Conservation (phyloP, 2,113 vertebrate genomes). For the Coturnix japonica region DNA sequence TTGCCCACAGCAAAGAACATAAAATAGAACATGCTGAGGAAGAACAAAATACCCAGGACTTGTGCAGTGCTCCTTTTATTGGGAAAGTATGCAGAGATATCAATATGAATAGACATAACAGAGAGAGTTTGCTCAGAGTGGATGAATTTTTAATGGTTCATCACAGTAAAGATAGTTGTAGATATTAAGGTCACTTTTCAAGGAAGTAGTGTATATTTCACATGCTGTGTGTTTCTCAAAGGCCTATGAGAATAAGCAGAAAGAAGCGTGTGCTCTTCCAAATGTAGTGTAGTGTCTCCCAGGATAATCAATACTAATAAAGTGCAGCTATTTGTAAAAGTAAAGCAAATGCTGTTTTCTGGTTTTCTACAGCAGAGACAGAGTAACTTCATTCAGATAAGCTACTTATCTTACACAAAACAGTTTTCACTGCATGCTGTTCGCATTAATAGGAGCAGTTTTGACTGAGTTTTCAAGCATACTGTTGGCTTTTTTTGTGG, state of each 20-base stretch:
- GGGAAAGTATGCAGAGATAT: not conserved
- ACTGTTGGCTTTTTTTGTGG: not conserved
- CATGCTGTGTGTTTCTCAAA: not conserved
- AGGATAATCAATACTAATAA: slow-evolving; percentile 11
- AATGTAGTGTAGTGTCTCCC: not conserved
- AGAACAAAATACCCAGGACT: not conserved
- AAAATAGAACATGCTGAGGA: not conserved
- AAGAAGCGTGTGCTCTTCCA: not conserved
- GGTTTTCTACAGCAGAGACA: not conserved
- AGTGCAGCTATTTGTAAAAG: slow-evolving; percentile 45
- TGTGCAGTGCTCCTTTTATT: slow-evolving; percentile 31
- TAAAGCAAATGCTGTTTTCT: slow-evolving; percentile 40
- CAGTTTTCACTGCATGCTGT: slow-evolving; percentile 42
- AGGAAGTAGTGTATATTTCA: not conserved
- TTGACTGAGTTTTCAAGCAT: not conserved
- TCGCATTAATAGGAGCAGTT: slow-evolving; percentile 53
- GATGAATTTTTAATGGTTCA: slow-evolving; percentile 18
- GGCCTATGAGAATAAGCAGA: not conserved
- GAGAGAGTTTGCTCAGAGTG: not conserved
- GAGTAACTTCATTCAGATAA: slow-evolving; percentile 24
- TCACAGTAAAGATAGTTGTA: not conserved
- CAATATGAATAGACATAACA: not conserved
- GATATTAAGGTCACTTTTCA: slow-evolving; percentile 32
- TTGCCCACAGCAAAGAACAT: slow-evolving; percentile 5
- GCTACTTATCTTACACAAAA: slow-evolving; percentile 29